These are phyloP conservation scores for Brachyrhaphis roseni DNA, from an alignment of 2,797 vertebrate species.

Conservation along the genomic window DNA sequence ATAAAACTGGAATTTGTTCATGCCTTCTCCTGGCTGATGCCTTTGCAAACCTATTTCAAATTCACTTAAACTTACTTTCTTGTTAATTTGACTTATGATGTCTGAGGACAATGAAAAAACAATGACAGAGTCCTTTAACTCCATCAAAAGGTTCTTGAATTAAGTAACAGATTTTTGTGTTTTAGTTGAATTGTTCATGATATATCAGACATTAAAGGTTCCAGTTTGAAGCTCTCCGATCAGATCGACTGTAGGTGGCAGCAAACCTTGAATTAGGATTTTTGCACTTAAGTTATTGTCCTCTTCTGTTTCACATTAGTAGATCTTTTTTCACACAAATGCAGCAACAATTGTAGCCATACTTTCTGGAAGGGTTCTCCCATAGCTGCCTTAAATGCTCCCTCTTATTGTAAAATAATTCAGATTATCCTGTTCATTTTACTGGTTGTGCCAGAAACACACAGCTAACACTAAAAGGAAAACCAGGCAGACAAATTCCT, in stretches of 20 bases:
- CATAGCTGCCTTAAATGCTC: neutral
- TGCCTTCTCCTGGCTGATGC: neutral
- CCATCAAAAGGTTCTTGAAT: neutral
- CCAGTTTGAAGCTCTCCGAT: neutral
- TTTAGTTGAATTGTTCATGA: neutral
- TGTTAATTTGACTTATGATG: neutral
- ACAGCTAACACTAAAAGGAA: constrained; percentile 27
- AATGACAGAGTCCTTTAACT: neutral
- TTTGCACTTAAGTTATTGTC: neutral
- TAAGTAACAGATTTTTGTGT: neutral
- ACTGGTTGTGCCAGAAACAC: neutral
- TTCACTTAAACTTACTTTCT: neutral
- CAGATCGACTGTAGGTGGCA: neutral
- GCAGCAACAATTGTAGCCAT: neutral
- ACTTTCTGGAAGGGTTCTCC: neutral
- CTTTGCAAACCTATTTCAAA: neutral
- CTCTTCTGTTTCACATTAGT: neutral
- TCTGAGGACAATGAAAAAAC: neutral
- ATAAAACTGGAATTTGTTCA: neutral
- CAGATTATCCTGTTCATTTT: neutral
- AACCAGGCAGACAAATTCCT: constrained; percentile 31
- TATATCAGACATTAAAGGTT: neutral
- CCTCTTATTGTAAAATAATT: neutral
- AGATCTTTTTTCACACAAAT: neutral
- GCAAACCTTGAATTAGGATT: neutral